phyloP scores from a whole-genome alignment of 2,113 vertebrate genomes.

The Puffinus mauretanicus region DNA sequence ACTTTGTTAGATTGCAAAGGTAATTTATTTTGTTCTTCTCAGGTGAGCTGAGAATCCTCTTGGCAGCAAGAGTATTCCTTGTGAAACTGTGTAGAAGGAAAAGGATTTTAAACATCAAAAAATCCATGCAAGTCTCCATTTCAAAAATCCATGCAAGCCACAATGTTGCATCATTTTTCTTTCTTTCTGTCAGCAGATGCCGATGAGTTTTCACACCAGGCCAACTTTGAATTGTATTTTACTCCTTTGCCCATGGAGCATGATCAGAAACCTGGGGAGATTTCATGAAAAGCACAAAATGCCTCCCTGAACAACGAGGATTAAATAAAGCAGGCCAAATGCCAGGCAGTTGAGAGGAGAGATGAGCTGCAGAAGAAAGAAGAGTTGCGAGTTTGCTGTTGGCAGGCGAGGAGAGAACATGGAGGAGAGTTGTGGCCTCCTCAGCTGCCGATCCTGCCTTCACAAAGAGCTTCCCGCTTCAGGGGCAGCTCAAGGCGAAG shows the following conservation, averaged over 20 bases:
- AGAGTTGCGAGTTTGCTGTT: background rate
- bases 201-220: constrained; percentile 35
- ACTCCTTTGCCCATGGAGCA: background rate
- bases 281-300: background rate
- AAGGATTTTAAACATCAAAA: background rate
- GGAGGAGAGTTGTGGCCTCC: background rate
- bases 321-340: background rate
- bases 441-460: background rate
- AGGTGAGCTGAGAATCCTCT: constrained; percentile 11
- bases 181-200: constrained; percentile 7
- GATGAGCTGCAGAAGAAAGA: background rate
- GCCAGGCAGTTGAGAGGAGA: background rate
- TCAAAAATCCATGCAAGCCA: constrained; percentile 16
- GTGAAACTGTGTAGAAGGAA: background rate
- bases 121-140: background rate
- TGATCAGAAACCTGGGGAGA: constrained; percentile 27
- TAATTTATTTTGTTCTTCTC: background rate
- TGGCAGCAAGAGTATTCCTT: background rate
- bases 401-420: background rate
- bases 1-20: background rate
- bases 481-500: background rate
- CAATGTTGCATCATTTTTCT: background rate
- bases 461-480: background rate
- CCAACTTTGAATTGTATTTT: constrained; percentile 24
- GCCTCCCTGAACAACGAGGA: background rate